Base-by-base conservation (phyloP, 1,140 invertebrate species). In the Drosophila saltans region DNA sequence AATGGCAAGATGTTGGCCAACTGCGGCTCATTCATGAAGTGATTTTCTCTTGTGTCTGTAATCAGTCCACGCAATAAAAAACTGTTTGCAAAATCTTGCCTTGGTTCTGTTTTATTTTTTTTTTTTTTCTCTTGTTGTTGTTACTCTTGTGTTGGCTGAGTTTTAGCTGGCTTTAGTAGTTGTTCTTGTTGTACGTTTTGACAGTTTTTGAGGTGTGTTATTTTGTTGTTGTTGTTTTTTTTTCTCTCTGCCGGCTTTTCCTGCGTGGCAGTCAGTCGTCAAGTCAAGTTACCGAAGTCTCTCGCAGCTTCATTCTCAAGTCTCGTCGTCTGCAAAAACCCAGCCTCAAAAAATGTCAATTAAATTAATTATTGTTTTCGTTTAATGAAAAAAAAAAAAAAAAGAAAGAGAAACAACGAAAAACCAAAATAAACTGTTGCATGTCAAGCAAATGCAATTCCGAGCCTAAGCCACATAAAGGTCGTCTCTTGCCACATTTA, bases 21-120 rank as follows among this genome's bases (percentile, higher is more conserved):
- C 75, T 55, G 45, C 72, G 62, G 72, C 78, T 85, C 84, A 88
- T 88, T 88, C 84, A 88, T 89, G 83, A 89, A 89, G 80, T 69
- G 66, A 56, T 68, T 68, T 79, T 74, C 67, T 75, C 63, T 81
- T 64, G 69, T 81, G 88, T 69, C 66, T 84, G 88, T 91, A 91
- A 91, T 91, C 89, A 91, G 88, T 91, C 88, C 88, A 91, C 88
- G 88, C 88, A 91, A 83, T 91, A 82, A 90, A 86, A 88, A 86
- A 88, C 72, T 81, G 74, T 89, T 89, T 89, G 84, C 85, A 78
- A 90, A 36, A 62, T 72, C 69, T 74, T 68, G 72, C 62, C 76
- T 64, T 72, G 73, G 78, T 61, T 89, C 68, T 83, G 71, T 69
- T 85, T 83, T 81, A 74, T 84, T 71, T 72, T 59, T 69, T 66